These are phyloP conservation scores for Neomorphus geoffroyi DNA, from an alignment of 2,797 vertebrate species.

Conservation along the genomic window DNA sequence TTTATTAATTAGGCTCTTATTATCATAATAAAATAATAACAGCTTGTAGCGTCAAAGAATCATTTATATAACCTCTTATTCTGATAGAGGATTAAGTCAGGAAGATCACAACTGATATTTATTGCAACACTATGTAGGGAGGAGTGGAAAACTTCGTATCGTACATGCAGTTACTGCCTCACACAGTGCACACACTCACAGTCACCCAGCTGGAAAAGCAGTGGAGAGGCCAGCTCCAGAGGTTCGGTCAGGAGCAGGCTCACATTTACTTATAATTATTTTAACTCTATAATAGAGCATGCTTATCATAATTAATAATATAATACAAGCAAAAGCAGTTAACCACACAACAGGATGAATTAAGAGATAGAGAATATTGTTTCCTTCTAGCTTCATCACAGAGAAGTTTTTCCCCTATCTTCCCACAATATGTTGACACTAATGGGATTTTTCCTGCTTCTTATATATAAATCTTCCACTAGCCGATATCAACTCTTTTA, in stretches of 20 bases:
- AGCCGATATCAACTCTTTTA: neutral
- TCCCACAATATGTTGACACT: neutral
- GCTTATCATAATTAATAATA: neutral
- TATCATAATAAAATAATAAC: neutral
- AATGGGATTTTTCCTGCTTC: neutral
- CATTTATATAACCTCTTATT: neutral
- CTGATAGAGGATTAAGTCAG: neutral
- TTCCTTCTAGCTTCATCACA: neutral
- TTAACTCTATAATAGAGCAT: neutral
- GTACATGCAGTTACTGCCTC: accelerated
- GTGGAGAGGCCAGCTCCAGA: neutral
- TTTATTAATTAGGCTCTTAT: neutral
- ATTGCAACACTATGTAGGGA: neutral
- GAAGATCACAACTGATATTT: neutral
- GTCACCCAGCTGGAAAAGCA: neutral
- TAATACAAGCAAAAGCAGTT: neutral
- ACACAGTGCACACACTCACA: accelerated
- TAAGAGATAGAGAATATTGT: neutral
- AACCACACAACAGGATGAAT: neutral
- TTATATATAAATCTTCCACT: neutral
- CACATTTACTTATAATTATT: neutral
- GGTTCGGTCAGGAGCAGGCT: neutral
- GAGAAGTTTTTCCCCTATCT: neutral
- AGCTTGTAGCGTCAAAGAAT: neutral
- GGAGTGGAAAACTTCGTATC: neutral